Conservation (phyloP, 2,888 invertebrate genomes). For the Biston stratarius region DNA sequence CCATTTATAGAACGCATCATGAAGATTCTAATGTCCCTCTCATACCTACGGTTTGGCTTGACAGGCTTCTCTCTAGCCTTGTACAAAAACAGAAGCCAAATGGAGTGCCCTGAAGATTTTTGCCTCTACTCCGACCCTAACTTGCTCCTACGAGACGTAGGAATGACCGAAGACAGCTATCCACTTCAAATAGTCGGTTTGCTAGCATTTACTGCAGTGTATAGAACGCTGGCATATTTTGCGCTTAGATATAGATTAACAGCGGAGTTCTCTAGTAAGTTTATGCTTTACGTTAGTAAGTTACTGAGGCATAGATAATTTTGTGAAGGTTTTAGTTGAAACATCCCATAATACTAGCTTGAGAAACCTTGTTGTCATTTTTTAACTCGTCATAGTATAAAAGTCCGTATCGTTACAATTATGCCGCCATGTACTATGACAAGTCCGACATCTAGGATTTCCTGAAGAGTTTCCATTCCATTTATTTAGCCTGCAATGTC, state of each 20-base stretch:
- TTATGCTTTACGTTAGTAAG: constrained; percentile 84
- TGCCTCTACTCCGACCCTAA: constrained; percentile 87
- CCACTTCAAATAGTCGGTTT: constrained; percentile 86
- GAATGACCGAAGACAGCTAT: constrained; percentile 83
- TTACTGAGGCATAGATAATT: constrained; percentile 80
- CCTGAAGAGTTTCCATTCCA: too few species aligned
- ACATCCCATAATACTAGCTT: too few species aligned
- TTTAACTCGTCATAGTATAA: too few species aligned
- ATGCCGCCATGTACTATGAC: too few species aligned
- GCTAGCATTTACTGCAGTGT: constrained; percentile 83
- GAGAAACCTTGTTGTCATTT: too few species aligned
- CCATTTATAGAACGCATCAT: constrained; percentile 82
- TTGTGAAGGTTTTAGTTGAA: constrained; percentile 1
- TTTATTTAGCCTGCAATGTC: too few species aligned
- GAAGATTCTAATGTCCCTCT: constrained; percentile 84
- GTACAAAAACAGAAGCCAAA: constrained; percentile 84
- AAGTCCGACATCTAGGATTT: too few species aligned
- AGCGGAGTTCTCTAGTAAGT: constrained; percentile 83
- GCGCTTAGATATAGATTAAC: constrained; percentile 87
- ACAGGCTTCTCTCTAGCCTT: constrained; percentile 87
- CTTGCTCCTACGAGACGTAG: constrained; percentile 88
- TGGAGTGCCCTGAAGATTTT: constrained; percentile 87
- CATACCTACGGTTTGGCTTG: constrained; percentile 90
- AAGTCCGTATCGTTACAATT: too few species aligned
- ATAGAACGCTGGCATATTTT: constrained; percentile 83